A percentile compares a stretch with the other conserved stretches of the same genome.
phyloP scores from a whole-genome alignment of 2,888 invertebrate genomes.

The Synanthedon formicaeformis region DNA sequence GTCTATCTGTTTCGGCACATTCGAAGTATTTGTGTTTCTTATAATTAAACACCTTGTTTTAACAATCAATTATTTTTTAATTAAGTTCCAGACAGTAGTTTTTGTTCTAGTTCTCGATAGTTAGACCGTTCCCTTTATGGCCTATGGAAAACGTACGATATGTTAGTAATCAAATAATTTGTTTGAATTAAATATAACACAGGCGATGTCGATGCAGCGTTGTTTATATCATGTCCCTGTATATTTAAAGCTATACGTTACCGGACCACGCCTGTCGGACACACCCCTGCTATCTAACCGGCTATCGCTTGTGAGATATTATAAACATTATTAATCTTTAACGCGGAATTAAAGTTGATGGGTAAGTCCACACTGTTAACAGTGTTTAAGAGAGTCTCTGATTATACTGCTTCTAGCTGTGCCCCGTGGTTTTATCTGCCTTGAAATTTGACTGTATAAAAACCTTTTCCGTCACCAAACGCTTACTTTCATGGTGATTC shows the following conservation, averaged over 20 bases:
- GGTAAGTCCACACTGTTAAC: not conserved
- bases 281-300: constrained; percentile 44
- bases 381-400: no score
- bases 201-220: constrained; percentile 19
- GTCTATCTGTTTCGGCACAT: no score
- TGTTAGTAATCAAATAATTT: not conserved
- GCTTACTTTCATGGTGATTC: no score
- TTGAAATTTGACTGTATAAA: no score
- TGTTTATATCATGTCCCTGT: constrained; percentile 32
- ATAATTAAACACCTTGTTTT: no score
- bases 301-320: constrained; percentile 39
- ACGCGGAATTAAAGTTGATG: constrained; percentile 5
- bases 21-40: no score
- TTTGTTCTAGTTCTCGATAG: no score
- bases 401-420: no score
- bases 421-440: no score
- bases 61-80: no score
- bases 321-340: constrained; percentile 31
- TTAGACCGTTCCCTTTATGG: not conserved
- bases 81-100: no score
- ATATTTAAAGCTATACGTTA: constrained; percentile 31
- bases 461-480: no score
- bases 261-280: constrained; percentile 44
- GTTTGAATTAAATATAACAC: constrained; percentile 11
- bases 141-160: not conserved